phyloP scores from a whole-genome alignment of 2,888 invertebrate genomes.

The Ischnus inquisitorius region DNA sequence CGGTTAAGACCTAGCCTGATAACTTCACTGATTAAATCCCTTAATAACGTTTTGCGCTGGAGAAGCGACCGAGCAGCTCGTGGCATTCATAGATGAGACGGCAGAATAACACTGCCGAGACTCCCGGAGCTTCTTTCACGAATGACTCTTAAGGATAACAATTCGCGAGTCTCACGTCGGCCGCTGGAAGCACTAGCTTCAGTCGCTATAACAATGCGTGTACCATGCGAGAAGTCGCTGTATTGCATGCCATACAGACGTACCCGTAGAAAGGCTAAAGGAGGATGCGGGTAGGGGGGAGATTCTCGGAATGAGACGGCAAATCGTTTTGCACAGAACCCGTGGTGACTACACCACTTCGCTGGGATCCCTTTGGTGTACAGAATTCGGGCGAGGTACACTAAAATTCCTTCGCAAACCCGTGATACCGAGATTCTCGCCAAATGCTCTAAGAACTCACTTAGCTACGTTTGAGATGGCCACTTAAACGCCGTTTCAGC shows the following conservation, averaged over 20 bases:
- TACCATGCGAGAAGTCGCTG: neutral
- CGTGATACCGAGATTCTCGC: constrained; percentile 2
- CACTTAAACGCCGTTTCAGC: neutral
- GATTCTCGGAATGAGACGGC: constrained; percentile 12
- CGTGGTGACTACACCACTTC: neutral
- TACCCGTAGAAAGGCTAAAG: neutral
- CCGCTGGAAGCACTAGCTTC: neutral
- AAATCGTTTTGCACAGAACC: constrained; percentile 6
- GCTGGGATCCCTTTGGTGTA: neutral
- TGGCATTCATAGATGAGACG: neutral
- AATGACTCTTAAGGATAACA: constrained; percentile 39
- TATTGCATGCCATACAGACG: neutral
- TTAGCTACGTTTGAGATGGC: neutral
- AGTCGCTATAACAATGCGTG: constrained; percentile 8
- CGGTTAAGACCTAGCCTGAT: constrained; percentile 66
- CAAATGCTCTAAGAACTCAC: neutral
- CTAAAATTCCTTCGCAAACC: neutral
- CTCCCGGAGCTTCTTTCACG: constrained; percentile 6
- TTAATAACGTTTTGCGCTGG: constrained; percentile 43
- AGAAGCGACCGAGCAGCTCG: neutral
- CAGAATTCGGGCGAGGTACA: neutral
- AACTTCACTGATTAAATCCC: constrained; percentile 77
- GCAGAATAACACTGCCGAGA: neutral
- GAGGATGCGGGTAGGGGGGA: neutral
- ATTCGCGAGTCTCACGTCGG: constrained; percentile 11